Evolutionary conservation across 2,113 vertebrate genomes (phyloP).

Genomic region (Ursus arctos): DNA sequence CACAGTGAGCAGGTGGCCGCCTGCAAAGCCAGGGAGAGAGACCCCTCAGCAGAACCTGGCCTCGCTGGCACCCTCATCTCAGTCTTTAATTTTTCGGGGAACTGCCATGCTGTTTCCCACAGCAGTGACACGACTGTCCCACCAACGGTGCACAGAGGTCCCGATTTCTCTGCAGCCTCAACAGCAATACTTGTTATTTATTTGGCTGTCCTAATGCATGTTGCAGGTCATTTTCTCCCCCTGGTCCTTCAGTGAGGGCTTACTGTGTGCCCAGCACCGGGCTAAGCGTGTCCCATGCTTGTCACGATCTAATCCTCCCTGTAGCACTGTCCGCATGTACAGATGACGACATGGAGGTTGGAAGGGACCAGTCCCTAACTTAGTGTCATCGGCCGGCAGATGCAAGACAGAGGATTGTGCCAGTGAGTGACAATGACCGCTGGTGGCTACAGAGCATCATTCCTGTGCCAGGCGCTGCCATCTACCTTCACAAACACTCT

Average conservation of each 20-base stretch:
- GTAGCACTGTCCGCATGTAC: neutral
- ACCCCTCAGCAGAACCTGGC: neutral
- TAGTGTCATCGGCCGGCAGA: neutral
- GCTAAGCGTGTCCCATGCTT: neutral
- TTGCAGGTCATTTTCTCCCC: neutral
- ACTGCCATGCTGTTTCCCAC: neutral
- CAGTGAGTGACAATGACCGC: neutral
- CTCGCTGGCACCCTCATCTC: neutral
- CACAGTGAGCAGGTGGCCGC: rapidly evolving
- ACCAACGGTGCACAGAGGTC: no score
- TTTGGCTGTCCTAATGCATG: neutral
- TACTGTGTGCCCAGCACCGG: neutral
- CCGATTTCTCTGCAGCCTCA: neutral
- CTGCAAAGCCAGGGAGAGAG: neutral
- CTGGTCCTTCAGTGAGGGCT: neutral
- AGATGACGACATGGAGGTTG: neutral
- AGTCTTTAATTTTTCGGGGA: neutral
- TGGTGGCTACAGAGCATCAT: neutral
- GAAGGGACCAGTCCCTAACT: neutral
- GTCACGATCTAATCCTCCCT: neutral
- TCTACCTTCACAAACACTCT: neutral
- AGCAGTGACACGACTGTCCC: neutral
- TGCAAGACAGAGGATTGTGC: neutral
- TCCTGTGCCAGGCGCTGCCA: neutral
- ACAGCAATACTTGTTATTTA: neutral